Conservation (phyloP, 1,140 invertebrate genomes). For the Saccostrea glomerata region DNA sequence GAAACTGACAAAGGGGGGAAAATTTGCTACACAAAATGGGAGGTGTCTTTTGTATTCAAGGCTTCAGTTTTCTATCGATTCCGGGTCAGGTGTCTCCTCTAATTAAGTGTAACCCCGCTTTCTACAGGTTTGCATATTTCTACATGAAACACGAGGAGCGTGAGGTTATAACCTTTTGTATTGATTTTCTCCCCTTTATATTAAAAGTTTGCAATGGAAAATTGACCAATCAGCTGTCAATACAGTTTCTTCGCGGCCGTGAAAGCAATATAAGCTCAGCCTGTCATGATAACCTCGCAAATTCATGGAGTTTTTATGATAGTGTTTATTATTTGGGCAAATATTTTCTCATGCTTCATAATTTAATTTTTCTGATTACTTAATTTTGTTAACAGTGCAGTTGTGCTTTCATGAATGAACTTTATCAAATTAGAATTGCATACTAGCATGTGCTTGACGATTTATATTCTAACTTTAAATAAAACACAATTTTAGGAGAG, state of each 20-base stretch:
- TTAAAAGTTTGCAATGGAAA: neutral
- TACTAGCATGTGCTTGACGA: neutral
- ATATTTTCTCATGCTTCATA: neutral
- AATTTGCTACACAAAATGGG: no score
- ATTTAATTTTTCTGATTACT: neutral
- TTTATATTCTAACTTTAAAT: neutral
- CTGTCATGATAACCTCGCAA: conserved; percentile 30
- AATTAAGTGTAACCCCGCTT: neutral
- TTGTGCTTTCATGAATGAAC: neutral
- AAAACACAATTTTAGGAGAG: neutral
- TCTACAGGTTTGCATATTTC: neutral
- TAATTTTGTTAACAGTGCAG: neutral
- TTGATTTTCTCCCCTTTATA: conserved; percentile 8
- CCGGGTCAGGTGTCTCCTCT: neutral
- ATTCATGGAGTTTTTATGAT: neutral
- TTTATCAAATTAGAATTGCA: neutral
- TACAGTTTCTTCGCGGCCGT: neutral
- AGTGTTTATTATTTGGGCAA: neutral
- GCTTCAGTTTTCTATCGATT: conserved; percentile 22
- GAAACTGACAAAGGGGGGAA: no score
- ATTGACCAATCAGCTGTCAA: neutral
- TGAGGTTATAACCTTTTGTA: neutral
- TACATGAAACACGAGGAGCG: neutral
- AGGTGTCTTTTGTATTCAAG: no score
- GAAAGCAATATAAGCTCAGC: neutral